Evolutionary conservation across 2,888 invertebrate genomes (phyloP).

Genomic region (Drosophila nigricruria): DNA sequence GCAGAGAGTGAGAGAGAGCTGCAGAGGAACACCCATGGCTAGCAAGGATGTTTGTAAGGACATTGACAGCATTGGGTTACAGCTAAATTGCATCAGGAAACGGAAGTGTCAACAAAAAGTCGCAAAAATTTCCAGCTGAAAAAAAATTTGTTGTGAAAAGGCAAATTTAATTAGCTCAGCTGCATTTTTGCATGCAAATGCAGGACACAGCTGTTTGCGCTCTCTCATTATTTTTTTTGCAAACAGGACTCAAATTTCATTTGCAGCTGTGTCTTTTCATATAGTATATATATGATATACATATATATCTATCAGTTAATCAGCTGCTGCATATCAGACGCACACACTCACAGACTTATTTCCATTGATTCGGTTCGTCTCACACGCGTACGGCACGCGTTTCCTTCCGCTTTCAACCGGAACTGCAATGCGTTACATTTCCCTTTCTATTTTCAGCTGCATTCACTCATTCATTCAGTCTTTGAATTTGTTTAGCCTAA

Average conservation of each 20-base stretch:
- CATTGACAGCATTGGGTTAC: conserved; percentile 58
- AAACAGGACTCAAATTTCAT: conserved; percentile 44
- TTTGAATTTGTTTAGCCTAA: conserved; percentile 50
- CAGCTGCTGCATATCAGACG: conserved; percentile 45
- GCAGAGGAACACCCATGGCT: conserved; percentile 37
- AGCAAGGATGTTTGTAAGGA: conserved; percentile 54
- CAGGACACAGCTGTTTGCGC: conserved; percentile 45
- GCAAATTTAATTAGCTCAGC: conserved; percentile 40
- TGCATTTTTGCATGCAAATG: conserved; percentile 55
- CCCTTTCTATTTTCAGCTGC: conserved; percentile 41
- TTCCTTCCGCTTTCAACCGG: conserved; percentile 62
- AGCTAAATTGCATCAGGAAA: conserved; percentile 61
- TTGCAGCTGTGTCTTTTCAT: conserved; percentile 38
- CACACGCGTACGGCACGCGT: conserved; percentile 66
- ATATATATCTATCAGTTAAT: conserved; percentile 22
- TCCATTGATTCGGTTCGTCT: conserved; percentile 57
- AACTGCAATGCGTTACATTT: conserved; percentile 47
- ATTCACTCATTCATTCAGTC: conserved; percentile 20
- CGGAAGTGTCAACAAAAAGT: conserved; percentile 58
- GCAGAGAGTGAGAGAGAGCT: background rate
- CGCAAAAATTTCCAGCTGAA: conserved; percentile 49
- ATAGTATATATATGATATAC: background rate
- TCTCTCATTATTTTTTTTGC: background rate
- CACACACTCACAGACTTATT: background rate
- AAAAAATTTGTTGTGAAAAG: conserved; percentile 17